Base-by-base conservation (phyloP, 2,888 invertebrate species). In the Diaperis boleti region DNA sequence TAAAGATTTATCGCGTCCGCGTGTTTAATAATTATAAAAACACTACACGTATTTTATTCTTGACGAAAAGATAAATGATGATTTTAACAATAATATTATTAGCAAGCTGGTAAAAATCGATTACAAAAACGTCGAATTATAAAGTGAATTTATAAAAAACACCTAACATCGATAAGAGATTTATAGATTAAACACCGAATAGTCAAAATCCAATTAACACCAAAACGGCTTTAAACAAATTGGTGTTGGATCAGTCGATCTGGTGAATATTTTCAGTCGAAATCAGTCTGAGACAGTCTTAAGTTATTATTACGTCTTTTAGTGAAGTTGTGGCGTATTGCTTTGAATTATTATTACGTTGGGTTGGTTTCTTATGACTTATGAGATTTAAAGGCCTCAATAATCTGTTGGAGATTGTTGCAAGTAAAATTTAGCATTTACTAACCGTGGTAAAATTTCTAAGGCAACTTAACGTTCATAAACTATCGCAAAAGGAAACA, bases 231-330 rank as follows among this genome's bases (percentile, higher is more conserved):
- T 56, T 56, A 45, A 35, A 59, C 42, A 70, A 72, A 72, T 70
- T 74, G 75, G 74, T 77, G 76, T 76, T 69, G 69, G 49, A 63
- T 76, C 76, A 76, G 76, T 76, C 76, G 68, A 73, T 67, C 72
- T 70, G 72, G 73, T 74, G 71, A n/a, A 64, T 72, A 54, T 14
- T 57, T 68, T 79, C 79, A 79, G 79, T 79, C 79, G 70, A 76
- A 69, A 73, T 79, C 79, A 79, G 79, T 79, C 79, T 77, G 71
- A 71, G 72, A 77, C 80, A 81, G 80, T 80, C 81, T 81, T 76
- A 67, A 70, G 65, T 75, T 74, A 71, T 70, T 72, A 69, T 67
- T 65, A 47, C 59, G 47, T 59, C 47, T 59, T 60, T 69, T 65
- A 70, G 64, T 63, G 65, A 66, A 70, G 59, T 72, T 72, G 69